Evolutionary conservation across 1,140 invertebrate genomes (phyloP).

Genomic region (Hesperophylax magnus): DNA sequence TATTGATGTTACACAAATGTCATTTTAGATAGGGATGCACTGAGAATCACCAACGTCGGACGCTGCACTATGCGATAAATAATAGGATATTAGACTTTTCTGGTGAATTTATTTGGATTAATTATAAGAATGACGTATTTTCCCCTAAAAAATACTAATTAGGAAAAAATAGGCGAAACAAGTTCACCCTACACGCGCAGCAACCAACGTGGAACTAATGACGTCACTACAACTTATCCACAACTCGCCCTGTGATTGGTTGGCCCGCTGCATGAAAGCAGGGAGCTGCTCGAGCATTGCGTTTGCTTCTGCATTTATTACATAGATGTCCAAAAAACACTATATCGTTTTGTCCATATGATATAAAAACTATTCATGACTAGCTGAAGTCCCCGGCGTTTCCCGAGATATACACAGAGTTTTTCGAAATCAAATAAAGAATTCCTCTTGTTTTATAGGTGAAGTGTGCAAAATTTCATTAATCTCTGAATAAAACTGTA

Average conservation of each 20-base stretch:
- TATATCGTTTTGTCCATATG: neutral
- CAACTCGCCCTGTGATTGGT: conserved; percentile 66
- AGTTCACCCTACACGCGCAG: conserved; percentile 62
- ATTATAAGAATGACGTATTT: conserved; percentile 6
- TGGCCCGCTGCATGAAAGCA: neutral
- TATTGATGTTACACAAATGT: conserved; percentile 56
- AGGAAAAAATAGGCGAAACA: neutral
- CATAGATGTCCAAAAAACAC: conserved; percentile 11
- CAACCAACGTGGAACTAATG: conserved; percentile 72
- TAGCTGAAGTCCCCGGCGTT: no score
- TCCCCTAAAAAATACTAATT: neutral
- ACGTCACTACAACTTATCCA: conserved; percentile 68
- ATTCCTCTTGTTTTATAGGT: no score
- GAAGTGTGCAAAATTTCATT: no score
- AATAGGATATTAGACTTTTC: neutral
- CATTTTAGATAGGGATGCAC: conserved; percentile 53
- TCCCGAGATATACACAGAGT: no score
- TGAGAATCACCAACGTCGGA: neutral
- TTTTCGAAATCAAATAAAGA: no score
- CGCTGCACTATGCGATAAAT: neutral
- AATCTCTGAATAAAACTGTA: no score
- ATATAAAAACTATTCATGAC: no score
- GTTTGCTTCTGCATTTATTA: neutral
- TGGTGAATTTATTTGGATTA: neutral
- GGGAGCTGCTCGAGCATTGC: neutral